These are phyloP conservation scores for Pteromalus puparum DNA, from an alignment of 1,140 invertebrate species.

Conservation along the genomic window DNA sequence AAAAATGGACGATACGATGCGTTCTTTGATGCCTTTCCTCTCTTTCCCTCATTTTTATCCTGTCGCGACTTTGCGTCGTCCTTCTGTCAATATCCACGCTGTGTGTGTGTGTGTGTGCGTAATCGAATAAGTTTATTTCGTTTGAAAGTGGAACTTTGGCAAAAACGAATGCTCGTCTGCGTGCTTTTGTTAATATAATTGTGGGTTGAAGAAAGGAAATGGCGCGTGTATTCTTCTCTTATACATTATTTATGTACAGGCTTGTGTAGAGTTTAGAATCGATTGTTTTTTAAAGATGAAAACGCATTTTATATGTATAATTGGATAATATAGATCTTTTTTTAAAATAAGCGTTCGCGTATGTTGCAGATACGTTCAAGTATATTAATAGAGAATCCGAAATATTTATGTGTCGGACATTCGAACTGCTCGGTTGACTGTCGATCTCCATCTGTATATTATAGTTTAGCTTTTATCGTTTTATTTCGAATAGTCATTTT, in stretches of 20 bases:
- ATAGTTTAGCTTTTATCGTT: too few relatives aligned
- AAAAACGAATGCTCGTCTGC: constrained; percentile 50
- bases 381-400: constrained; percentile 8
- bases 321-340: background rate
- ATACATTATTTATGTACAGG: constrained; percentile 23
- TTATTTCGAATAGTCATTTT: too few relatives aligned
- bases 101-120: background rate
- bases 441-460: background rate
- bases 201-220: background rate
- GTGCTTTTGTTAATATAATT: constrained; percentile 14
- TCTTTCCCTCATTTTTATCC: background rate
- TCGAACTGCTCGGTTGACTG: constrained; percentile 3
- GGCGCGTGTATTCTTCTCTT: constrained; percentile 7
- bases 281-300: constrained; percentile 8
- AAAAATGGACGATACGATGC: too few relatives aligned
- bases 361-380: background rate
- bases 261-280: background rate
- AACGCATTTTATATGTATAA: background rate
- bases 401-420: constrained; percentile 24
- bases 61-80: background rate
- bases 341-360: constrained; percentile 3
- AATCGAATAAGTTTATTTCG: background rate
- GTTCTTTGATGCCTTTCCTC: background rate
- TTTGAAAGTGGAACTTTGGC: background rate
- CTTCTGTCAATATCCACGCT: background rate